Conservation (phyloP, 2,888 invertebrate species). For the Hirtodrosophila confusa region DNA sequence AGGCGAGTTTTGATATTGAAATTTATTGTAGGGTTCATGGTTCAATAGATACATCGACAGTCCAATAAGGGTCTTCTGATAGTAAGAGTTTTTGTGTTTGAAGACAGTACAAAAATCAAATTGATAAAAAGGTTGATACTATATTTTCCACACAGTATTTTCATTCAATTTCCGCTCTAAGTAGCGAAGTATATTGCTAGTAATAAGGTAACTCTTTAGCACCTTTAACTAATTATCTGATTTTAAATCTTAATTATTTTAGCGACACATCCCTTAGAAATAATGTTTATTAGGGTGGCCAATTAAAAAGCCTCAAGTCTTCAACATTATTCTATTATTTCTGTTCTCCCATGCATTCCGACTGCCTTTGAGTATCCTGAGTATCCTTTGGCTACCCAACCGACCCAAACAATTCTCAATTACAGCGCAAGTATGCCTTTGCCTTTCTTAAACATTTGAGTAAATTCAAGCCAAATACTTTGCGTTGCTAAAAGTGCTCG, state of each 20-base stretch:
- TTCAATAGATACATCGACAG: no score
- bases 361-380: background rate
- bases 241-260: background rate
- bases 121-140: no score
- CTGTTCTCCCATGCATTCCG: conserved; percentile 12
- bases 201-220: background rate
- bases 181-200: no score
- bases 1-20: no score
- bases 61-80: no score
- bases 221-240: conserved; percentile 9
- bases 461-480: conserved; percentile 54
- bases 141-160: no score
- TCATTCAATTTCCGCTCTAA: no score
- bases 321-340: conserved; percentile 34
- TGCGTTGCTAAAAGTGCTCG: conserved; percentile 43
- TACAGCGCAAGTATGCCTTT: conserved; percentile 25
- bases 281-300: conserved; percentile 29
- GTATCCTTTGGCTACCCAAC: background rate
- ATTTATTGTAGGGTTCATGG: no score
- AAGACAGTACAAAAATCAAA: no score
- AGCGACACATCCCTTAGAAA: conserved; percentile 1
- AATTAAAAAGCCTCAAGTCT: conserved; percentile 54
- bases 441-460: conserved; percentile 29
- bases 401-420: conserved; percentile 33
- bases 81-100: no score